Conservation (phyloP, 2,113 vertebrate genomes). For the Felis chaus region DNA sequence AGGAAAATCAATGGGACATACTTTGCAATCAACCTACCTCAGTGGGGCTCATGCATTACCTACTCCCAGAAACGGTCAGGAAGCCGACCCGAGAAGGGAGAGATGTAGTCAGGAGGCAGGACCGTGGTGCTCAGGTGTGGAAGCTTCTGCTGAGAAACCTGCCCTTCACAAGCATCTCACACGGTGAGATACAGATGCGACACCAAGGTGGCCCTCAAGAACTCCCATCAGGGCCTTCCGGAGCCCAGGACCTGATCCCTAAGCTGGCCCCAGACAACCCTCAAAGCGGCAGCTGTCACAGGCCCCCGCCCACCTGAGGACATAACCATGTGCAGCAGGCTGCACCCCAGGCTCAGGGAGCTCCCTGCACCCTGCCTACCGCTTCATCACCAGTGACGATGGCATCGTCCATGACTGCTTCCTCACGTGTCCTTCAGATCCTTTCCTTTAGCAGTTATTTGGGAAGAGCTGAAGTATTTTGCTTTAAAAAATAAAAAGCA, state of each 20-base stretch:
- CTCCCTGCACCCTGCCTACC: not conserved
- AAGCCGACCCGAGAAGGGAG: conserved; percentile 70
- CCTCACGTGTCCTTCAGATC: rapidly evolving
- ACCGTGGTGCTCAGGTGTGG: conserved; percentile 84
- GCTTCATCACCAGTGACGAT: rapidly evolving
- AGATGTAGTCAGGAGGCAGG: conserved; percentile 86
- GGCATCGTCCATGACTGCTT: rapidly evolving
- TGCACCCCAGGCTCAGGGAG: conserved; percentile 63
- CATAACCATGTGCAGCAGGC: conserved; percentile 80
- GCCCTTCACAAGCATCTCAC: conserved; percentile 84
- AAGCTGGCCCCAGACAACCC: conserved; percentile 82
- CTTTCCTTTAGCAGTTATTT: not conserved
- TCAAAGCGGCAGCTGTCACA: conserved; percentile 77
- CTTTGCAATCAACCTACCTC: not conserved
- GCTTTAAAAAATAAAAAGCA: conserved; percentile 1
- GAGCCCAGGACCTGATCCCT: conserved; percentile 82
- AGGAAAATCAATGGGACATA: not conserved
- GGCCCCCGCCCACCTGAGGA: conserved; percentile 78
- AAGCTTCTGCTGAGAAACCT: conserved; percentile 86
- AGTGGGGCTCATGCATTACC: conserved; percentile 87
- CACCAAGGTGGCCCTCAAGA: conserved; percentile 59
- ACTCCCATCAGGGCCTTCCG: conserved; percentile 79
- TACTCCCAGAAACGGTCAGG: conserved; percentile 88
- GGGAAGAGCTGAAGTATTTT: not conserved
- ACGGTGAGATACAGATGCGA: conserved; percentile 83